Evolutionary conservation across 2,888 invertebrate species (phyloP).

Genomic region (Xanthorhoe designata): DNA sequence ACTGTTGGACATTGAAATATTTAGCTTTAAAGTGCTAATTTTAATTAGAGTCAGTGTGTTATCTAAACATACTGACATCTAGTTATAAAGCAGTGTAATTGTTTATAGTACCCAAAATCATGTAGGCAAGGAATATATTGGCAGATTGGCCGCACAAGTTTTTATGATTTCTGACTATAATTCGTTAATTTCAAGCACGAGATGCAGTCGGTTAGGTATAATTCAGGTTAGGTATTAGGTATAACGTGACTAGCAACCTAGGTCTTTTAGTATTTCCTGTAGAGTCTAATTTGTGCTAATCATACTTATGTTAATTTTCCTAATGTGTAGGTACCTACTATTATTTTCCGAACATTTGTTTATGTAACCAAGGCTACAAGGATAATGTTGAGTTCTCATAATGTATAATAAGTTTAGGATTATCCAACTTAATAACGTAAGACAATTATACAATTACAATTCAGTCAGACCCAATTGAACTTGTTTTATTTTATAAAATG

Average conservation of each 20-base stretch:
- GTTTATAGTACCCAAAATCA: no score
- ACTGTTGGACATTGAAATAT: no score
- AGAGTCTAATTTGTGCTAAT: conserved; percentile 36
- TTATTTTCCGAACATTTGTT: conserved; percentile 30
- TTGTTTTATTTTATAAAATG: neutral
- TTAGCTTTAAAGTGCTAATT: no score
- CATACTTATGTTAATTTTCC: conserved; percentile 39
- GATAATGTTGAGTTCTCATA: neutral
- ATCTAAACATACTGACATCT: neutral
- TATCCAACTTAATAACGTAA: neutral
- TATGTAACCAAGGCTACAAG: conserved; percentile 19
- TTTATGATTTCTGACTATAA: conserved; percentile 4
- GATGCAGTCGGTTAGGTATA: conserved; percentile 28
- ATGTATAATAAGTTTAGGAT: neutral
- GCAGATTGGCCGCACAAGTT: neutral
- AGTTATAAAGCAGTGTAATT: no score
- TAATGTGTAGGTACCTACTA: conserved; percentile 28
- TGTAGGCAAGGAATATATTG: neutral
- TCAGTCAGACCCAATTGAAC: neutral
- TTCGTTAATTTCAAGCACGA: conserved; percentile 28
- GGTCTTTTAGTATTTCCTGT: conserved; percentile 41
- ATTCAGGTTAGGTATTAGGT: conserved; percentile 34
- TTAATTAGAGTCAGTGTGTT: no score
- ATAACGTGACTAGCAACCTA: conserved; percentile 31
- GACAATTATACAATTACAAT: neutral